These are phyloP conservation scores for Napeogenes sylphis DNA, from an alignment of 2,888 invertebrate genomes.

Conservation along the genomic window DNA sequence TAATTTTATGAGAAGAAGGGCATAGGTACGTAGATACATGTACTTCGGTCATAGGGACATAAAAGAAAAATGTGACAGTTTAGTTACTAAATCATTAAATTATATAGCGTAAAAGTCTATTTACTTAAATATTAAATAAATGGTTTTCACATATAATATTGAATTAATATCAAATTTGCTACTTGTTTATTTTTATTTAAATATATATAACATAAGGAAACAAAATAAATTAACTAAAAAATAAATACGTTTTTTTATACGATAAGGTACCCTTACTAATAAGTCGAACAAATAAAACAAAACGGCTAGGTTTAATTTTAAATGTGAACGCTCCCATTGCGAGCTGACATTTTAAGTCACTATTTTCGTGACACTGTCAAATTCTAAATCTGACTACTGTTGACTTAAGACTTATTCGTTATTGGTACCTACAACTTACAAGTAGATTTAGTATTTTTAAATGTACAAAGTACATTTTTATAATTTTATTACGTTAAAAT, in stretches of 20 bases:
- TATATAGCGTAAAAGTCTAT: too few species aligned
- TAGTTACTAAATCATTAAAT: too few species aligned
- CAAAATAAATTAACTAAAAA: too few species aligned
- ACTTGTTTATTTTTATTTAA: too few species aligned
- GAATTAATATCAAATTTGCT: too few species aligned
- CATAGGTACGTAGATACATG: too few species aligned
- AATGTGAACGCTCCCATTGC: conserved; percentile 39
- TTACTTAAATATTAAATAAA: too few species aligned
- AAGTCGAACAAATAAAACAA: neutral
- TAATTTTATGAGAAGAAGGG: too few species aligned
- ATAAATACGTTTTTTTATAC: neutral
- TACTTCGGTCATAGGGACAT: too few species aligned
- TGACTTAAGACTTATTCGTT: neutral
- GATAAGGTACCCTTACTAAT: conserved; percentile 5
- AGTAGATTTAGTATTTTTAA: neutral
- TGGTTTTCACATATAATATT: too few species aligned
- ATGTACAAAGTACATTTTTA: neutral
- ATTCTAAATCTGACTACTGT: conserved; percentile 3
- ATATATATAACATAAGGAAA: too few species aligned
- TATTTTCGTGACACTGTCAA: conserved; percentile 13
- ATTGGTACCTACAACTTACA: neutral
- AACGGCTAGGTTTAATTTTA: conserved; percentile 12
- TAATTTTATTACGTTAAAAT: neutral
- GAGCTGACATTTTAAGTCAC: conserved; percentile 39
- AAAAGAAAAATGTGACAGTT: too few species aligned